phyloP scores from a whole-genome alignment of 2,888 invertebrate genomes.

The Pachycephus smyrnensis region DNA sequence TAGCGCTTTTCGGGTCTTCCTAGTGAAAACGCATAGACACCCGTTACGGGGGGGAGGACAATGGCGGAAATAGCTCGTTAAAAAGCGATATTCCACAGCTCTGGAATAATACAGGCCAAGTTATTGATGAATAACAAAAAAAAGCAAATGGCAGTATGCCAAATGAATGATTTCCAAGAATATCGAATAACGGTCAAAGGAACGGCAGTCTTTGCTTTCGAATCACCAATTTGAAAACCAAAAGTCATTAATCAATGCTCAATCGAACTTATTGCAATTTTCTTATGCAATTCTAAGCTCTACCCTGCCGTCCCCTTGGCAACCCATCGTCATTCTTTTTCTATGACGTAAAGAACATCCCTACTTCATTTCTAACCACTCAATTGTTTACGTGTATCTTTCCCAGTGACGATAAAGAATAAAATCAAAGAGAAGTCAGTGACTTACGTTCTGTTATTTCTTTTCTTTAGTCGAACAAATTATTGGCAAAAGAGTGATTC shows the following conservation, averaged over 20 bases:
- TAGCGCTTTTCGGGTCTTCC: background rate
- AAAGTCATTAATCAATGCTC: too few species aligned
- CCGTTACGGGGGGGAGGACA: background rate
- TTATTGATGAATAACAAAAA: background rate
- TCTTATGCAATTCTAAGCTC: too few species aligned
- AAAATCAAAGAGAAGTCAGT: background rate
- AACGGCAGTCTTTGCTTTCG: too few species aligned
- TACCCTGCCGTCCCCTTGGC: too few species aligned
- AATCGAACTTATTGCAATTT: too few species aligned
- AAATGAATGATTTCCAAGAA: too few species aligned
- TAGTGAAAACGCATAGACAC: background rate
- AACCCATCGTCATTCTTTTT: too few species aligned
- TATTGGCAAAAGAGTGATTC: background rate
- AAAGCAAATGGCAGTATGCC: background rate
- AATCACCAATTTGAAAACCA: too few species aligned
- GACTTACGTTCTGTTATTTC: background rate
- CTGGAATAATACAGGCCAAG: background rate
- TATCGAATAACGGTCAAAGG: too few species aligned
- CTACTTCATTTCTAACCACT: too few species aligned
- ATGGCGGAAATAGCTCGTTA: background rate
- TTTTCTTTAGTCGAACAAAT: background rate
- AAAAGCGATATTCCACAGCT: background rate
- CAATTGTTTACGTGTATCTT: background rate
- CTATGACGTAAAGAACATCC: too few species aligned
- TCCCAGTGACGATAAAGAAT: background rate